phyloP scores from a whole-genome alignment of 2,888 invertebrate genomes.

The Chirona hameri region DNA sequence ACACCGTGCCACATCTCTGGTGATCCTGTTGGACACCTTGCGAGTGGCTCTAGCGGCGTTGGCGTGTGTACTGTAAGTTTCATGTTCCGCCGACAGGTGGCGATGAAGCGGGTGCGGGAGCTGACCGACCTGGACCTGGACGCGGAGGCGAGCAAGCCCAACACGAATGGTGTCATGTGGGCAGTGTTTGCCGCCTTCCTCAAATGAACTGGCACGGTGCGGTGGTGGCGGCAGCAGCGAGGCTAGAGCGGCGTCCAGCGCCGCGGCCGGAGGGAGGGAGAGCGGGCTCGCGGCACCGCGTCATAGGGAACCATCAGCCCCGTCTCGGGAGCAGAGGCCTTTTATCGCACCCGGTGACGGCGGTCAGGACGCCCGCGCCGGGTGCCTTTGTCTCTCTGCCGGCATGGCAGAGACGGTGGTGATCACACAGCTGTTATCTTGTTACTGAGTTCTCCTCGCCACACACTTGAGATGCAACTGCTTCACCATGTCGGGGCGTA shows the following conservation, averaged over 20 bases:
- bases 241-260: too few species aligned
- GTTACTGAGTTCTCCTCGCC: background rate
- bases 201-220: constrained; percentile 60
- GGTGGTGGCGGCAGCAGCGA: background rate
- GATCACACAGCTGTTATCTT: background rate
- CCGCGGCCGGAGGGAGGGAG: too few species aligned
- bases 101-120: constrained; percentile 94
- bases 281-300: too few species aligned
- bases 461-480: background rate
- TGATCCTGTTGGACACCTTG: too few species aligned
- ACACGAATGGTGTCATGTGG: constrained; percentile 94
- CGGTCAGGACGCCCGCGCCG: too few species aligned
- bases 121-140: constrained; percentile 96
- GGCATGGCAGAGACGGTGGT: too few species aligned
- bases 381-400: too few species aligned
- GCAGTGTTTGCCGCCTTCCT: constrained; percentile 98
- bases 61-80: background rate
- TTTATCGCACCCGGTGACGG: too few species aligned
- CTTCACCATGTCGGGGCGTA: background rate
- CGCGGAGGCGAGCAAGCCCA: constrained; percentile 85
- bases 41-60: too few species aligned
- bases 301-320: too few species aligned
- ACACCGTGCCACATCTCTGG: too few species aligned
- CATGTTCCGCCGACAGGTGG: constrained; percentile 58
- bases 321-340: too few species aligned